phyloP scores from a whole-genome alignment of 2,797 vertebrate species.

The Pseudomugil tenellus region DNA sequence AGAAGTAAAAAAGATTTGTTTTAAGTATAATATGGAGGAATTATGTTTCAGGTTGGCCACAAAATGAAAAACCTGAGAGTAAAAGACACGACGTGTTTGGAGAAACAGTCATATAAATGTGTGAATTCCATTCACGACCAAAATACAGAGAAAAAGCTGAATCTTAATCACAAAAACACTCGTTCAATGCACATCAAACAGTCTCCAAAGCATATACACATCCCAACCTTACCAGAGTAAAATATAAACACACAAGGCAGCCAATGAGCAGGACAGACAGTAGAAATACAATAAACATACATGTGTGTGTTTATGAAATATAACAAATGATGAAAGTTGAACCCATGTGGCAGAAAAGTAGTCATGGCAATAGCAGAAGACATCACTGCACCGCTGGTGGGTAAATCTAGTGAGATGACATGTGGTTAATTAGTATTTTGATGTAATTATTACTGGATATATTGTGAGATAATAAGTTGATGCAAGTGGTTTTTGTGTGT shows the following conservation, averaged over 20 bases:
- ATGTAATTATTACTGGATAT: background rate
- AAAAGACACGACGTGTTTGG: background rate
- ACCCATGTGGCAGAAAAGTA: background rate
- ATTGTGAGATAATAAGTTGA: background rate
- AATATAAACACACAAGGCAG: background rate
- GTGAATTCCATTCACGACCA: background rate
- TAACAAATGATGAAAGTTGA: background rate
- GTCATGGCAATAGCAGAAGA: background rate
- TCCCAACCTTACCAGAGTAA: background rate
- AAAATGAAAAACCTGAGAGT: background rate
- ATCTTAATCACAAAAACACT: background rate
- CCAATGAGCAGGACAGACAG: background rate
- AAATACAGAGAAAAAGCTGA: background rate
- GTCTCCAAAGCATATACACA: background rate
- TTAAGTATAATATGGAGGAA: too few species aligned
- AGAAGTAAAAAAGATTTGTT: background rate
- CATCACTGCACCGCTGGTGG: background rate
- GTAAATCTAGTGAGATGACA: background rate
- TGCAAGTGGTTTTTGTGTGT: background rate
- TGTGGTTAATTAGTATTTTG: background rate
- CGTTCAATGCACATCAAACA: background rate
- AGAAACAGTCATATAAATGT: too few species aligned
- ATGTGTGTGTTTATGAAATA: background rate
- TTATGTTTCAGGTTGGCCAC: too few species aligned
- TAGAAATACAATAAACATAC: background rate